phyloP scores from a whole-genome alignment of 2,797 vertebrate genomes.

The Sphenopsis melanotis region DNA sequence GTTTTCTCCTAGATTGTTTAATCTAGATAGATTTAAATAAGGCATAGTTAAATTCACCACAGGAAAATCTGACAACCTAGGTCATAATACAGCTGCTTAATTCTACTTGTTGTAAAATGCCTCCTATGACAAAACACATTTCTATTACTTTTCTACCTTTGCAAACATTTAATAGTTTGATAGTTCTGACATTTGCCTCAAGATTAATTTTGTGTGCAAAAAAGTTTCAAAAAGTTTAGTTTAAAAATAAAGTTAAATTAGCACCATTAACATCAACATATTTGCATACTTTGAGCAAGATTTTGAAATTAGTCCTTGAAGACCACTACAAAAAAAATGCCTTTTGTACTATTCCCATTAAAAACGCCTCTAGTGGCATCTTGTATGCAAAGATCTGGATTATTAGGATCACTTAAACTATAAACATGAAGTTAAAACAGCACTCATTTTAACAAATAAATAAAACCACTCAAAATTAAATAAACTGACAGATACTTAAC shows the following conservation, averaged over 20 bases:
- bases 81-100: neutral
- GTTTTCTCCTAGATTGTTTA: constrained; percentile 95
- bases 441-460: neutral
- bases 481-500: neutral
- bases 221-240: too few species aligned
- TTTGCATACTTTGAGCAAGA: neutral
- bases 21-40: constrained; percentile 75
- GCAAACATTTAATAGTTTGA: neutral
- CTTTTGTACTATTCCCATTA: neutral
- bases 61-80: neutral
- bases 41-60: neutral
- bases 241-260: neutral
- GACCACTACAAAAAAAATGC: neutral
- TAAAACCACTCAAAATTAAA: neutral
- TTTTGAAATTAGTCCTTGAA: neutral
- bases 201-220: neutral
- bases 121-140: neutral
- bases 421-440: neutral
- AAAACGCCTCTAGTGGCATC: neutral
- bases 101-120: neutral
- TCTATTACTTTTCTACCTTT: neutral
- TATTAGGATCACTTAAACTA: neutral
- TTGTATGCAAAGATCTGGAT: neutral
- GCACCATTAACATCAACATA: neutral
- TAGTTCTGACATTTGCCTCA: neutral